phyloP scores from a whole-genome alignment of 2,113 vertebrate species.

The Brachirus orientalis region DNA sequence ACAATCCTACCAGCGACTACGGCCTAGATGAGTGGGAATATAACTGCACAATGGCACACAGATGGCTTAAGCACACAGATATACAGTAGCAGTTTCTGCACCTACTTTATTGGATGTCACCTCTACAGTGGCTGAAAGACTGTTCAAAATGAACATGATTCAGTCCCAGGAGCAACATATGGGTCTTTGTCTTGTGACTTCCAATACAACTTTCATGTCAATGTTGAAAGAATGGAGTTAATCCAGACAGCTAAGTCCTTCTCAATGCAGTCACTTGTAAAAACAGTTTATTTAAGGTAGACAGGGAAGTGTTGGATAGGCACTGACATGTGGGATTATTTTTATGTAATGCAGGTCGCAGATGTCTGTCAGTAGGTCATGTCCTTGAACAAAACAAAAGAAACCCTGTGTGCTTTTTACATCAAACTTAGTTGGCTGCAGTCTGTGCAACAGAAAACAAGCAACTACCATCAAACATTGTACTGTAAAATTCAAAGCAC shows the following conservation, averaged over 20 bases:
- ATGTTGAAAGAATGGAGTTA: conserved; percentile 16
- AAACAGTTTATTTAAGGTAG: not conserved
- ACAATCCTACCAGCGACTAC: conserved; percentile 34
- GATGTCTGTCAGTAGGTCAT: conserved; percentile 1
- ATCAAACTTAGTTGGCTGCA: not conserved
- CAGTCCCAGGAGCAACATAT: conserved; percentile 16
- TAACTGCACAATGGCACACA: conserved; percentile 33
- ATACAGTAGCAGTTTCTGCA: conserved; percentile 6
- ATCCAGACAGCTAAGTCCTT: conserved; percentile 2
- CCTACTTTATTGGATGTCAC: conserved; percentile 30
- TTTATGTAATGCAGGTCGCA: conserved; percentile 20
- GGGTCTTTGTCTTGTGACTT: conserved; percentile 16
- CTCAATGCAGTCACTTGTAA: conserved; percentile 11
- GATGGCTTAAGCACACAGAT: no score
- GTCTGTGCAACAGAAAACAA: not conserved
- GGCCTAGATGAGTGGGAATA: conserved; percentile 51
- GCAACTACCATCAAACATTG: conserved; percentile 41
- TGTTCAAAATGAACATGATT: conserved; percentile 25
- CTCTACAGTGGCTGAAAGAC: conserved; percentile 13
- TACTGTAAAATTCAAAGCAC: no score
- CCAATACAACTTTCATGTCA: not conserved
- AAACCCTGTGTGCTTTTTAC: not conserved
- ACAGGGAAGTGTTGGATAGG: not conserved
- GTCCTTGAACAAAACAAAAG: conserved; percentile 3
- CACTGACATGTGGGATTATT: not conserved